Conservation (phyloP, 35 echinoderm and acorn worm species). For the Strongylocentrotus purpuratus region DNA sequence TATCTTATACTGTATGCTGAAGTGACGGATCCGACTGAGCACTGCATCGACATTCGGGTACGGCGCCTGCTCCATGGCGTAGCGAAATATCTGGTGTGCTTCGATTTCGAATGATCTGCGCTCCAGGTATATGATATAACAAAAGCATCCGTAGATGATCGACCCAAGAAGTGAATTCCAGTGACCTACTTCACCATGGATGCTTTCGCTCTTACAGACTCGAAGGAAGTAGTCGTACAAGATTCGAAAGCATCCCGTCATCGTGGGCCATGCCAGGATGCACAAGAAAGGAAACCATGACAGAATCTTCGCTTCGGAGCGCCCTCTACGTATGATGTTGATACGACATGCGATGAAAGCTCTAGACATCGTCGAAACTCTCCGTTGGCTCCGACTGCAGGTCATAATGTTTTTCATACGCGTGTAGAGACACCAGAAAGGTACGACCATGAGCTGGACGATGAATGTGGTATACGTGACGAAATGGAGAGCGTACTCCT, state of each 20-base stretch:
- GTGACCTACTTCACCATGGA: conserved; percentile 51
- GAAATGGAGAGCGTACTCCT: background rate
- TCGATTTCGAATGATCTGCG: conserved; percentile 54
- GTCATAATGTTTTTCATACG: background rate
- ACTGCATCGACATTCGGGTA: conserved; percentile 14
- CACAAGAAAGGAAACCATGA: background rate
- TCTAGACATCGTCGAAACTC: background rate
- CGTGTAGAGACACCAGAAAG: conserved; percentile 16
- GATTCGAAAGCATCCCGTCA: conserved; percentile 40
- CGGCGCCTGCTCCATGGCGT: conserved; percentile 23
- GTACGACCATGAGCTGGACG: conserved; percentile 50
- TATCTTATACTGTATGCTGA: background rate
- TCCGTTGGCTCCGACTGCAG: background rate
- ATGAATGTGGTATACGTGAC: conserved; percentile 54
- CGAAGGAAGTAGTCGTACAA: conserved; percentile 38
- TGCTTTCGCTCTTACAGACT: background rate
- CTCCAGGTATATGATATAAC: conserved; percentile 55
- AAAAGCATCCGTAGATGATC: conserved; percentile 51
- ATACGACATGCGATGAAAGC: background rate
- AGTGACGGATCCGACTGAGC: background rate
- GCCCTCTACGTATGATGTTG: conserved; percentile 11
- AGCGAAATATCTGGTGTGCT: background rate
- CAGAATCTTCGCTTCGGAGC: background rate
- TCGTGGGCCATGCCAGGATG: conserved; percentile 43
- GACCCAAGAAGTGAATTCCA: conserved; percentile 49